A percentile compares a stretch with the other conserved stretches of the same genome.
Evolutionary conservation across 2,113 vertebrate genomes (phyloP).

Genomic region (Dicrurus megarhynchus): DNA sequence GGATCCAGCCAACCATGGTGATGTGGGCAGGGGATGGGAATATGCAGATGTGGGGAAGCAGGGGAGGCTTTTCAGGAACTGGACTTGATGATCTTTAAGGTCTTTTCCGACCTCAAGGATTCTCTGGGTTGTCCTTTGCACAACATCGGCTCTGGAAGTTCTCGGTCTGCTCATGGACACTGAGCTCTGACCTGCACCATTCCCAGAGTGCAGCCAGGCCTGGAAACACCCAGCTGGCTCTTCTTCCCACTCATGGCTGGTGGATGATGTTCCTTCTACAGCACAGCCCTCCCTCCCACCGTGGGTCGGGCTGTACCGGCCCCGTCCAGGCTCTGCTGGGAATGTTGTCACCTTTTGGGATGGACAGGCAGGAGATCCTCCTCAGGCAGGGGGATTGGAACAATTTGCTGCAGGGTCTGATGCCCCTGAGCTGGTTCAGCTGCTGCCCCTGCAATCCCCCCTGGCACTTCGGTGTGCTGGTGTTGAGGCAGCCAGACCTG

Average conservation of each 20-base stretch:
- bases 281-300: not conserved
- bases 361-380: not conserved
- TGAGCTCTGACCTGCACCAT: not conserved
- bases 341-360: rapidly evolving
- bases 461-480: rapidly evolving
- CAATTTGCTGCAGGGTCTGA: not conserved
- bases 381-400: not conserved
- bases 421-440: not conserved
- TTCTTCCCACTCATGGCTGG: rapidly evolving
- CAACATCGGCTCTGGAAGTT: rapidly evolving
- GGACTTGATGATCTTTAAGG: not conserved
- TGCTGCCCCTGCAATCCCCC: not conserved
- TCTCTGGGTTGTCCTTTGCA: not conserved
- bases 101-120: not conserved
- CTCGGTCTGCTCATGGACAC: rapidly evolving
- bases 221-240: not conserved
- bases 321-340: not conserved
- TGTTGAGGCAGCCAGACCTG: not conserved
- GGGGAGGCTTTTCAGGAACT: constrained; percentile 42
- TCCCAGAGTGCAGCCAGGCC: not conserved
- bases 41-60: constrained; percentile 31
- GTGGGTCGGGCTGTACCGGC: rapidly evolving
- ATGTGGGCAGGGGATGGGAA: not conserved
- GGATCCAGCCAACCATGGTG: not conserved
- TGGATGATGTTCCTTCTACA: rapidly evolving